phyloP scores from a whole-genome alignment of 92 coral and sea anemone species.

The Isaurus tuberculatus region DNA sequence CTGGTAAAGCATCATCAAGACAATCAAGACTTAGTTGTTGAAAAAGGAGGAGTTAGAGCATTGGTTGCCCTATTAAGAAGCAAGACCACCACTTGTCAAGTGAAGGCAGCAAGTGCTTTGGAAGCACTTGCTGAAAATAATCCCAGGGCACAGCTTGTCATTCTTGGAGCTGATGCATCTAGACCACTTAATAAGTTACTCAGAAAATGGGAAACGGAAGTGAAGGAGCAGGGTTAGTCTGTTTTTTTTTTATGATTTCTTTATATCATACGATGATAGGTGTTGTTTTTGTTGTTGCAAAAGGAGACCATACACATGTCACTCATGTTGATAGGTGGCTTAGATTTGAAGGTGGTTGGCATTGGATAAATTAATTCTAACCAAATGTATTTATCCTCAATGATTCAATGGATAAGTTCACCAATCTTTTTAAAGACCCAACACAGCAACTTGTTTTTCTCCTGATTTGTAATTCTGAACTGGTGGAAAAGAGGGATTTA shows the following conservation, averaged over 20 bases:
- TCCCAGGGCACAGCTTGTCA: constrained; percentile 87
- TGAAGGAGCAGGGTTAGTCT: constrained; percentile 91
- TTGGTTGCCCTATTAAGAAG: constrained; percentile 82
- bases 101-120: constrained; percentile 96
- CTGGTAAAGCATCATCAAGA: constrained; percentile 76
- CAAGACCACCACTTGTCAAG: constrained; percentile 90
- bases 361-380: no score
- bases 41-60: constrained; percentile 88
- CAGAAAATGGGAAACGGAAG: constrained; percentile 97
- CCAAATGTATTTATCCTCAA: no score
- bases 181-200: constrained; percentile 88
- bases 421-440: no score
- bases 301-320: no score
- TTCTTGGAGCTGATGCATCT: constrained; percentile 94
- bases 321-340: no score
- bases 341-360: no score
- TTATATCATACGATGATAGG: not conserved
- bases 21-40: constrained; percentile 88
- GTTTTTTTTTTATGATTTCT: not conserved
- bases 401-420: no score
- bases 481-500: no score
- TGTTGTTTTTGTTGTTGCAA: no score
- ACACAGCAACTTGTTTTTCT: no score
- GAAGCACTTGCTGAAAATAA: constrained; percentile 89
- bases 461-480: no score